Evolutionary conservation across 2,113 vertebrate species (phyloP).

Genomic region (Orthonyx spaldingii): DNA sequence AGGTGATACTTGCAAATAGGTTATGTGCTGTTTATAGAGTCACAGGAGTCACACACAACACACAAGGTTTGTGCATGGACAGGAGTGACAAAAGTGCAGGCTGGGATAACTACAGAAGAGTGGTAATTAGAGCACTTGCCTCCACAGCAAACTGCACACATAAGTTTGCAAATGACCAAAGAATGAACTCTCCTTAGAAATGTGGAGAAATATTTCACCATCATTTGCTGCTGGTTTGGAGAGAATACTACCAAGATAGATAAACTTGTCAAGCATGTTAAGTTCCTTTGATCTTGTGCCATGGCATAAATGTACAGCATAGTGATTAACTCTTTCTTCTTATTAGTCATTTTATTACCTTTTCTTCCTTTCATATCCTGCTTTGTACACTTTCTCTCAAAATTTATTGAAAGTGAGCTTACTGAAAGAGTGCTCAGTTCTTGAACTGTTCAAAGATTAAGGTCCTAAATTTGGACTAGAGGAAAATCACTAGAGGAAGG

Average conservation of each 20-base stretch:
- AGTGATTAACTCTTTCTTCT: slow-evolving; percentile 13
- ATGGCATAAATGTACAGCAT: neutral
- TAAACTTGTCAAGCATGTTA: slow-evolving; percentile 18
- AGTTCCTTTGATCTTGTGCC: slow-evolving; percentile 40
- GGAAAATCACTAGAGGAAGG: neutral
- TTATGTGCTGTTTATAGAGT: neutral
- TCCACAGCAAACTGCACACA: neutral
- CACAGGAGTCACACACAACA: neutral
- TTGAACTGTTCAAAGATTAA: neutral
- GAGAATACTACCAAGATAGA: slow-evolving; percentile 17
- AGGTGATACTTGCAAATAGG: neutral
- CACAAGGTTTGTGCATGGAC: neutral
- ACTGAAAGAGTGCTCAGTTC: neutral
- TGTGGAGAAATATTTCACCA: slow-evolving; percentile 9
- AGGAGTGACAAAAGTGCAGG: neutral
- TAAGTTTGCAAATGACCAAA: slow-evolving; percentile 17
- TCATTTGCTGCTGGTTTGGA: slow-evolving; percentile 5
- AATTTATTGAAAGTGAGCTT: neutral
- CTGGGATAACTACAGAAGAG: neutral
- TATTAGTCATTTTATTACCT: neutral
- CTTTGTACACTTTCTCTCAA: neutral
- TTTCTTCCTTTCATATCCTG: neutral
- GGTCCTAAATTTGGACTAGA: neutral
- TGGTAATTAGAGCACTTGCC: neutral
- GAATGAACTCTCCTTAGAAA: slow-evolving; percentile 40